These are phyloP conservation scores for Seira sanloemensis DNA, from an alignment of 2,888 invertebrate species.

Conservation along the genomic window DNA sequence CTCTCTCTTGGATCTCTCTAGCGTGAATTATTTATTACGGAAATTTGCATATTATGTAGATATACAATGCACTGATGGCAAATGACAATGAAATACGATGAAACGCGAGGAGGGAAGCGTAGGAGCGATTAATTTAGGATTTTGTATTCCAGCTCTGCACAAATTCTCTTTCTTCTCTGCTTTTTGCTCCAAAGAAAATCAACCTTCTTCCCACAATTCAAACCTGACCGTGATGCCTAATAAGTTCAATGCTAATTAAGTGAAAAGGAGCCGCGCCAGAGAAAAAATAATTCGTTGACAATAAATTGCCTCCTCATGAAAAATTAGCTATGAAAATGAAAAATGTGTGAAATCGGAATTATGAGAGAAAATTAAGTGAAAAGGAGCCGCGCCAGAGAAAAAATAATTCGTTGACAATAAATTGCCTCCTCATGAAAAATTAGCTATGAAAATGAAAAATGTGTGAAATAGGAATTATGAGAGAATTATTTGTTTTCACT, in stretches of 20 bases:
- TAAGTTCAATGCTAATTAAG: not conserved
- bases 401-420: not conserved
- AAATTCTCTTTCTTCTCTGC: no score
- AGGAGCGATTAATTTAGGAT: constrained; percentile 33
- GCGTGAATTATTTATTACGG: constrained; percentile 54
- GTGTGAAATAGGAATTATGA: not conserved
- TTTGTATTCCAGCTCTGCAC: not conserved
- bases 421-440: not conserved
- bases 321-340: not conserved
- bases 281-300: not conserved
- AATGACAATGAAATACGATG: constrained; percentile 58
- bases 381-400: not conserved
- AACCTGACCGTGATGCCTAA: not conserved
- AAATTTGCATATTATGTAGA: constrained; percentile 47
- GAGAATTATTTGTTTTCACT: no score
- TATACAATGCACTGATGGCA: constrained; percentile 43
- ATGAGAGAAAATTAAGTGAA: not conserved
- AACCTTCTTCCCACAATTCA: not conserved
- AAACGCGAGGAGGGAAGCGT: not conserved
- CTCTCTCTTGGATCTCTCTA: constrained; percentile 19
- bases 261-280: not conserved
- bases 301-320: not conserved
- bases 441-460: not conserved
- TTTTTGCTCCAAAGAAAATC: not conserved
- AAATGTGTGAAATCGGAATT: no score